Percentiles rank a stretch among this genome's conserved stretches.
Conservation (phyloP, 2,797 vertebrate genomes). For the Vireo griseus region DNA sequence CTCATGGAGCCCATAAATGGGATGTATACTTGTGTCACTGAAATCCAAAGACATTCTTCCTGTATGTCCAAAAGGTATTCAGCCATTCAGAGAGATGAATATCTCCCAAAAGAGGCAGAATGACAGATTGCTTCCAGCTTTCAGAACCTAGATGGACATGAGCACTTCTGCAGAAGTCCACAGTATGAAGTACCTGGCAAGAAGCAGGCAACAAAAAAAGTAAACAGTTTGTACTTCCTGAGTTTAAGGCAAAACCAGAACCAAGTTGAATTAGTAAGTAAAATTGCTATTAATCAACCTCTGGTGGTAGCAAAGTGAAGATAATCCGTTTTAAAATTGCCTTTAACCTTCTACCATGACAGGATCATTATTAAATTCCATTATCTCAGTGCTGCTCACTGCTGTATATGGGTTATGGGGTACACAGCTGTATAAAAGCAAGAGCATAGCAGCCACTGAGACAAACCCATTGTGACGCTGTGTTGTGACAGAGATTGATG, state of each 20-base stretch:
- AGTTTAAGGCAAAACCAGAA: background rate
- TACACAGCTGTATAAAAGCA: background rate
- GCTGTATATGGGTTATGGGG: background rate
- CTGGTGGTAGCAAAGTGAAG: background rate
- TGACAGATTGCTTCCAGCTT: background rate
- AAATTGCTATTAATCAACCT: background rate
- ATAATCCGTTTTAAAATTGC: background rate
- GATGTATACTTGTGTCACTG: background rate
- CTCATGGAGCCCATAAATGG: background rate
- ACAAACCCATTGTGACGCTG: background rate
- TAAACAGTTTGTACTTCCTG: background rate
- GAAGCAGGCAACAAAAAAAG: background rate
- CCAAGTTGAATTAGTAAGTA: background rate
- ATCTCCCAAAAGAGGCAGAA: background rate
- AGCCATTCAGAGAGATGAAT: background rate
- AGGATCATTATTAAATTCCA: background rate
- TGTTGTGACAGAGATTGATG: background rate
- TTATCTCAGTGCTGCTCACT: background rate
- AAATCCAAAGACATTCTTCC: background rate
- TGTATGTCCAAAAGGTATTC: background rate
- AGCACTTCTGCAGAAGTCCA: background rate
- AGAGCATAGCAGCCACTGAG: background rate
- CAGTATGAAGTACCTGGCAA: background rate
- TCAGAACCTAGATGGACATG: background rate
- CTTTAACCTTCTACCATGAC: background rate